Conservation (phyloP, 1,140 invertebrate species). For the Cotesia typhae region DNA sequence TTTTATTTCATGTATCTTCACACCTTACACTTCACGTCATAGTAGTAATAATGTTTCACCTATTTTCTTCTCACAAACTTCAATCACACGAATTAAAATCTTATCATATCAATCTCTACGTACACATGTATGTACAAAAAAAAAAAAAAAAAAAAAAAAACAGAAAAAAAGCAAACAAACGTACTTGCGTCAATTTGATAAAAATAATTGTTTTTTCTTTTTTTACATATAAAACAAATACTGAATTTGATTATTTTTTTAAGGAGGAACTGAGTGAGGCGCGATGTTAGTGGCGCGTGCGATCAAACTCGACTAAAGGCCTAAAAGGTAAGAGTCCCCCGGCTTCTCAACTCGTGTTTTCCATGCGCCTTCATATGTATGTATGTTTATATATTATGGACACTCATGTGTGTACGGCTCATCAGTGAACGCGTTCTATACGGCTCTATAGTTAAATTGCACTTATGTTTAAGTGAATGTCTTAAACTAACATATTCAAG, state of each 20-base stretch:
- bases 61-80: too few species aligned
- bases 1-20: background rate
- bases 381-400: background rate
- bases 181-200: background rate
- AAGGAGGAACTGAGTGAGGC: conserved; percentile 20
- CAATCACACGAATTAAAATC: too few species aligned
- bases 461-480: background rate
- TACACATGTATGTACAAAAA: too few species aligned
- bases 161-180: too few species aligned
- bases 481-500: conserved; percentile 3
- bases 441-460: background rate
- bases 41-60: background rate
- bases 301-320: conserved; percentile 54
- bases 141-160: too few species aligned
- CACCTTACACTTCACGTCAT: conserved; percentile 6
- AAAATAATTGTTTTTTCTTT: conserved; percentile 3
- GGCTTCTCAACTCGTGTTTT: conserved; percentile 47
- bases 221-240: background rate
- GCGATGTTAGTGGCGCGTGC: conserved; percentile 48
- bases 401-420: background rate
- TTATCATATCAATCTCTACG: too few species aligned
- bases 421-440: background rate
- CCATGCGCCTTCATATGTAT: conserved; percentile 36
- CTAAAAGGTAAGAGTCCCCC: conserved; percentile 50
- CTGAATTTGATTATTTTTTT: background rate